phyloP scores from a whole-genome alignment of 2,113 vertebrate genomes.

The Rhipidura dahli region DNA sequence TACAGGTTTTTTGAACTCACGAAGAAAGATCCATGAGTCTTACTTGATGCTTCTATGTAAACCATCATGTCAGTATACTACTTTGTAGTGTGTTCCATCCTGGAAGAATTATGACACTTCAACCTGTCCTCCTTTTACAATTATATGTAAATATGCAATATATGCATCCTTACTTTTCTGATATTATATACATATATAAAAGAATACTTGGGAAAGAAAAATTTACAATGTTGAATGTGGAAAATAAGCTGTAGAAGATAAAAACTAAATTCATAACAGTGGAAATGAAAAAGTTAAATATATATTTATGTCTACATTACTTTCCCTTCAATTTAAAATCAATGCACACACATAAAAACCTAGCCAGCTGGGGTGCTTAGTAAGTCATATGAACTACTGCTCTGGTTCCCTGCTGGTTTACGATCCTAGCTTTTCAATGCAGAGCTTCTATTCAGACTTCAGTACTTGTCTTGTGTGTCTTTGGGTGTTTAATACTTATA shows the following conservation, averaged over 20 bases:
- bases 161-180: not conserved
- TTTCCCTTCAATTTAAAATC: slow-evolving; percentile 28
- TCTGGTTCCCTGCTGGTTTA: slow-evolving; percentile 20
- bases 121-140: not conserved
- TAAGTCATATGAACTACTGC: not conserved
- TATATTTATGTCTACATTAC: slow-evolving; percentile 24
- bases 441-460: slow-evolving; percentile 27
- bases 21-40: not conserved
- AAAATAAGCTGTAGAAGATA: not conserved
- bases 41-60: not conserved
- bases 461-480: slow-evolving; percentile 29
- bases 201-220: not conserved
- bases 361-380: not conserved
- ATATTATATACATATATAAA: not conserved
- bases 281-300: not conserved
- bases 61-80: not conserved
- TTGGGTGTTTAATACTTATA: slow-evolving; percentile 28
- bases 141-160: not conserved
- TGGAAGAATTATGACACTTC: not conserved
- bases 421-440: not conserved
- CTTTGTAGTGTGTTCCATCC: not conserved
- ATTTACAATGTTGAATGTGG: not conserved
- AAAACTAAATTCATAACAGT: not conserved
- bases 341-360: not conserved
- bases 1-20: not conserved